A percentile compares a stretch with the other conserved stretches of the same genome.
Evolutionary conservation across 2,113 vertebrate species (phyloP).

Genomic region (Polypterus bichir): DNA sequence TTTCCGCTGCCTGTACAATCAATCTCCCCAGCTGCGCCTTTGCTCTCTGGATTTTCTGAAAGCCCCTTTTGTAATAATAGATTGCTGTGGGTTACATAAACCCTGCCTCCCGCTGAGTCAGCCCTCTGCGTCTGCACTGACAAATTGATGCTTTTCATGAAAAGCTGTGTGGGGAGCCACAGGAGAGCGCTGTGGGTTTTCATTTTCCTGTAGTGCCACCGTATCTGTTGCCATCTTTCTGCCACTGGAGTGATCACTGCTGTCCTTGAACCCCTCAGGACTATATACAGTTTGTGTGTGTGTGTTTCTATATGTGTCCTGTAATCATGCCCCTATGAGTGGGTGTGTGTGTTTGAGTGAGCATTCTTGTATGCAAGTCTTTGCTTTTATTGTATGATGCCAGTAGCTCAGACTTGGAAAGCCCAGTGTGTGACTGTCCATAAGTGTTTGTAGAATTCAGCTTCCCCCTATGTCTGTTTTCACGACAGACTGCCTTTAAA

Average conservation of each 20-base stretch:
- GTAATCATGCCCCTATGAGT: neutral
- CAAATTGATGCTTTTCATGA: constrained; percentile 27
- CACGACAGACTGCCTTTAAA: no score
- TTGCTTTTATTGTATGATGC: no score
- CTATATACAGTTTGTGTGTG: neutral
- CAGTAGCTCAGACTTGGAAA: no score
- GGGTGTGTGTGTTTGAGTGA: neutral
- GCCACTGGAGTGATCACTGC: neutral
- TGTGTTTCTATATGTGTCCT: neutral
- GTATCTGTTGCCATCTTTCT: constrained; percentile 8
- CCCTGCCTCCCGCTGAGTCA: constrained; percentile 37
- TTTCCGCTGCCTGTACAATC: constrained; percentile 61
- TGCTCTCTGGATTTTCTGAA: constrained; percentile 50
- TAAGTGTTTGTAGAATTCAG: no score
- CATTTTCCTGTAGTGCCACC: constrained; percentile 1
- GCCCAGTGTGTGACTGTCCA: no score
- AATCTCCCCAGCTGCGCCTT: constrained; percentile 54
- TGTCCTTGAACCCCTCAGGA: neutral
- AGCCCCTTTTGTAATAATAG: constrained; percentile 58
- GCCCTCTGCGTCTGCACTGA: constrained; percentile 32
- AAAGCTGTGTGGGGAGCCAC: constrained; percentile 21
- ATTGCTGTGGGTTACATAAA: constrained; percentile 47
- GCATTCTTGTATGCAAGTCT: neutral
- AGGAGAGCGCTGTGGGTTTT: constrained; percentile 9
- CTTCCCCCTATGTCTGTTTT: no score